Evolutionary conservation across 2,797 vertebrate species (phyloP).

Genomic region (Coregonus sp.): DNA sequence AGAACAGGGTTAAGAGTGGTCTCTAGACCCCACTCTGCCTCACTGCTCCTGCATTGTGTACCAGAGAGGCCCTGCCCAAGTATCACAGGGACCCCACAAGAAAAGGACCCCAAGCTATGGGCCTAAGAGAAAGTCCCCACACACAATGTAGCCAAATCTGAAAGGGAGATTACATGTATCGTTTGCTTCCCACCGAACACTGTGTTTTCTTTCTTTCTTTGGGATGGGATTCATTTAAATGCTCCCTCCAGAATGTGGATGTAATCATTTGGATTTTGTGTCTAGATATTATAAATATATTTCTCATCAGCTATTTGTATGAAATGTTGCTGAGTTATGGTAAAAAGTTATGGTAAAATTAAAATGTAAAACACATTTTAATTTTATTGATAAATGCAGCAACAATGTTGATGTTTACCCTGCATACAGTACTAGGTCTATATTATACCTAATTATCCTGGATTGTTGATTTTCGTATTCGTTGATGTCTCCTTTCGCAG

Average conservation of each 20-base stretch:
- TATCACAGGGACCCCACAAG: conserved; percentile 56
- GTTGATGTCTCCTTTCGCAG: conserved; percentile 63
- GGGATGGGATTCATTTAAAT: conserved; percentile 6
- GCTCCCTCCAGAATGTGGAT: not conserved
- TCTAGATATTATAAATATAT: not conserved
- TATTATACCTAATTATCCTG: too few species aligned
- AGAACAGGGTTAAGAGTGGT: conserved; percentile 62
- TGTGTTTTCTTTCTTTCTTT: conserved; percentile 18
- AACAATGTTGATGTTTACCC: not conserved
- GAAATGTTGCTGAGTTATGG: not conserved
- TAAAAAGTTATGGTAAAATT: not conserved
- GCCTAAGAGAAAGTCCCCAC: conserved; percentile 42
- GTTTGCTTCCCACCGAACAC: conserved; percentile 48
- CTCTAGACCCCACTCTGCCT: conserved; percentile 44
- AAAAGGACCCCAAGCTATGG: conserved; percentile 33
- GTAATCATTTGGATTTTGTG: not conserved
- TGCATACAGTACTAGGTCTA: too few species aligned
- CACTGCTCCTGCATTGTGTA: conserved; percentile 53
- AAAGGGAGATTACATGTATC: conserved; percentile 50
- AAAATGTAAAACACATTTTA: not conserved
- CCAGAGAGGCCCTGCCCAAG: conserved; percentile 51
- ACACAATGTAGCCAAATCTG: conserved; percentile 54
- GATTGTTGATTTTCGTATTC: conserved; percentile 53
- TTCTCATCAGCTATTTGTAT: not conserved
- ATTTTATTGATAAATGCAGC: not conserved